Evolutionary conservation across 1,140 invertebrate species (phyloP).

Genomic region (Megalopta genalis): DNA sequence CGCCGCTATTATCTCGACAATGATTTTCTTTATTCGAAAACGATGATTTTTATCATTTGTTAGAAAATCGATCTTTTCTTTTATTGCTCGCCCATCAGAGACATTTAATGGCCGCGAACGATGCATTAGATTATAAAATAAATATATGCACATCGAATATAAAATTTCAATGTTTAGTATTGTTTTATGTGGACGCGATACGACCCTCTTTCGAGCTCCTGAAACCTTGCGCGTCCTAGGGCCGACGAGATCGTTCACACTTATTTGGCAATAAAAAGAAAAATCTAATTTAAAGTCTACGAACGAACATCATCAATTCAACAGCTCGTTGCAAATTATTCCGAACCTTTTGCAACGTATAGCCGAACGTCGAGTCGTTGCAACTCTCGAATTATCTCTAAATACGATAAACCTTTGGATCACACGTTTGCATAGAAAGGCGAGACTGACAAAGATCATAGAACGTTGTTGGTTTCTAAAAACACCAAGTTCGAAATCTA

Average conservation of each 20-base stretch:
- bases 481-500: background rate
- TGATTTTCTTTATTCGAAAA: no score
- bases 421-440: background rate
- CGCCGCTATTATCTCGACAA: no score
- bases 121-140: no score
- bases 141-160: no score
- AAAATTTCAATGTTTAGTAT: no score
- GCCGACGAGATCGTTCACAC: slow-evolving; percentile 15
- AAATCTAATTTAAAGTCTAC: background rate
- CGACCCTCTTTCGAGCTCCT: no score
- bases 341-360: background rate
- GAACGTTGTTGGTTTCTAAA: background rate
- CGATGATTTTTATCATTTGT: no score
- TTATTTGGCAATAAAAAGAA: background rate
- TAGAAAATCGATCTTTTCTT: no score
- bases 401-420: background rate
- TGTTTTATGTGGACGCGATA: no score
- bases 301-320: background rate
- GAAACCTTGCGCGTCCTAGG: no score
- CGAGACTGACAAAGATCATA: background rate
- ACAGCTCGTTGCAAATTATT: slow-evolving; percentile 8
- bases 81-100: no score
- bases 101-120: no score
- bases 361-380: background rate
- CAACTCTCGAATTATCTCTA: slow-evolving; percentile 10